Evolutionary conservation across 2,888 invertebrate species (phyloP).

Genomic region (Tuta absoluta): DNA sequence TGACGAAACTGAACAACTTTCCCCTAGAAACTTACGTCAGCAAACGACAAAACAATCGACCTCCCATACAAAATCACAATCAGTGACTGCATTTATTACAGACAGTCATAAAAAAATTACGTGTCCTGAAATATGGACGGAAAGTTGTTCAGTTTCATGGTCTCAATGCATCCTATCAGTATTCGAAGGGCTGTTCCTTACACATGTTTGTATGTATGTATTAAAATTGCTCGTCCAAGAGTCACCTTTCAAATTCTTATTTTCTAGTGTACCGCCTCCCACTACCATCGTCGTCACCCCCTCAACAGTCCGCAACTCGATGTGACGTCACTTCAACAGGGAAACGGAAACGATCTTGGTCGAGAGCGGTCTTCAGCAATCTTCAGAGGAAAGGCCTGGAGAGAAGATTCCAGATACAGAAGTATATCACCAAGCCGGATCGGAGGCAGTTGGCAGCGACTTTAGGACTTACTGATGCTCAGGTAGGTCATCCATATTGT

Average conservation of each 20-base stretch:
- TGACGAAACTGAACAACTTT: too few species aligned
- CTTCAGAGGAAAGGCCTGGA: constrained; percentile 96
- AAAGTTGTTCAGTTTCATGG: too few species aligned
- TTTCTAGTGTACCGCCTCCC: constrained; percentile 70
- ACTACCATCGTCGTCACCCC: constrained; percentile 65
- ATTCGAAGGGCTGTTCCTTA: too few species aligned
- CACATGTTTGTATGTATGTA: too few species aligned
- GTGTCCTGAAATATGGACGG: too few species aligned
- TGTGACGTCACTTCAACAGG: constrained; percentile 78
- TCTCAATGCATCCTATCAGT: too few species aligned
- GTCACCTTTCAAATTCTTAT: not conserved
- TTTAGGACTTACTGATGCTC: constrained; percentile 95
- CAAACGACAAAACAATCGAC: too few species aligned
- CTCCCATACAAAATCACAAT: too few species aligned
- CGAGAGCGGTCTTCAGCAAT: constrained; percentile 96
- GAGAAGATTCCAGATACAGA: constrained; percentile 94
- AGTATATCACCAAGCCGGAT: constrained; percentile 98
- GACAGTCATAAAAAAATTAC: too few species aligned
- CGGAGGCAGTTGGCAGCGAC: constrained; percentile 94
- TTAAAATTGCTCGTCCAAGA: too few species aligned
- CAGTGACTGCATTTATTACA: too few species aligned
- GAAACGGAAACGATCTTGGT: constrained; percentile 96
- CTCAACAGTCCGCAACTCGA: constrained; percentile 57
- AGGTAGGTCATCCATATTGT: constrained; percentile 77
- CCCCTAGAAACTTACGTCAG: too few species aligned